Percentiles rank a stretch among this genome's conserved stretches.
These are phyloP conservation scores for Ictalurus furcatus DNA, from an alignment of 2,113 vertebrate species.

Conservation along the genomic window DNA sequence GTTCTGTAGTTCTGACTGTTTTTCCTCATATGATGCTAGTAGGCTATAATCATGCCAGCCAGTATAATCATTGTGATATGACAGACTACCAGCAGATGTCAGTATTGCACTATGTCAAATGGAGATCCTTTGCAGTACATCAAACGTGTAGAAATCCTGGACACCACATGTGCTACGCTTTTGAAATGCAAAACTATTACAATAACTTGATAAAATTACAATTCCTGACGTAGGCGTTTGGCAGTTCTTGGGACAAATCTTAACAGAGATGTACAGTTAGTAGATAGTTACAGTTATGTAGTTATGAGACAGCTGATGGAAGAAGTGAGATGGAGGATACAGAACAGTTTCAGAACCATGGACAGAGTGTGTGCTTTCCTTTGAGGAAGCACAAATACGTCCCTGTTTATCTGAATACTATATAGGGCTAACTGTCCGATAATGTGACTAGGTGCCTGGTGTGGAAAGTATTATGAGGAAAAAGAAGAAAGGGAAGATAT, in stretches of 20 bases:
- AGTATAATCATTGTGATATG: background rate
- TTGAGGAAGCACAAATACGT: background rate
- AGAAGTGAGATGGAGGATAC: background rate
- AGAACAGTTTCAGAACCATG: slow-evolving; percentile 64
- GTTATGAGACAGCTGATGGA: no score
- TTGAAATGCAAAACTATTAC: background rate
- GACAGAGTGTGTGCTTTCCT: slow-evolving; percentile 58
- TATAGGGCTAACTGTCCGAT: background rate
- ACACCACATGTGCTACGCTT: background rate
- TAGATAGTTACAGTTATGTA: background rate
- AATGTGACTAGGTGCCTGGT: background rate
- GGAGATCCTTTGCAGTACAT: background rate
- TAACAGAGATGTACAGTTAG: background rate
- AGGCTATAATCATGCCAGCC: no score
- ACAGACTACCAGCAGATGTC: slow-evolving; percentile 62
- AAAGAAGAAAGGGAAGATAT: background rate
- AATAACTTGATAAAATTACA: background rate
- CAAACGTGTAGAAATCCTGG: background rate
- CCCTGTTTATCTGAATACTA: background rate
- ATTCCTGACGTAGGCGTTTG: background rate
- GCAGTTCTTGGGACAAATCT: background rate
- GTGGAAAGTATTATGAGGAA: background rate
- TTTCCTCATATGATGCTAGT: no score
- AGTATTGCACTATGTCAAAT: slow-evolving; percentile 56
- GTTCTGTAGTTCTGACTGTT: background rate